Evolutionary conservation across 2,113 vertebrate genomes (phyloP).

Genomic region (Bagarius yarrelli): DNA sequence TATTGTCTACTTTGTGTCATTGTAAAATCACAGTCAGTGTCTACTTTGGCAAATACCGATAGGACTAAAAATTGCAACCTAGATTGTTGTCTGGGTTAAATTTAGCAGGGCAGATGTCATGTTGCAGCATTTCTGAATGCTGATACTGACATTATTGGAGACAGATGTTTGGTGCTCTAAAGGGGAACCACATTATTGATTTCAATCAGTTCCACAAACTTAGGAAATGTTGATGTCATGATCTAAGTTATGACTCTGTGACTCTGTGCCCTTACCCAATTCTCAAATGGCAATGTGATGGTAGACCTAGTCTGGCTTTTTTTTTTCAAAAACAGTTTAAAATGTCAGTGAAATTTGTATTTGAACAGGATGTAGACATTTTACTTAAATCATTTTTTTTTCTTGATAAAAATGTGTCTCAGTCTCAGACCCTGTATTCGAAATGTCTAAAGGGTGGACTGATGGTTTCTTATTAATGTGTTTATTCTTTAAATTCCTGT

Average conservation of each 20-base stretch:
- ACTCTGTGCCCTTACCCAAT: not conserved
- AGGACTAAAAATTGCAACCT: not conserved
- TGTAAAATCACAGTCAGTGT: slow-evolving; percentile 21
- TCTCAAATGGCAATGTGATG: not conserved
- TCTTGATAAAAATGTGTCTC: no score
- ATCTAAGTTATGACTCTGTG: not conserved
- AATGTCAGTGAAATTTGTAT: not conserved
- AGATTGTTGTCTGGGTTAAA: slow-evolving; percentile 28
- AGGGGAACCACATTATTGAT: slow-evolving; percentile 2
- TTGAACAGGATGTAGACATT: not conserved
- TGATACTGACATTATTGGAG: not conserved
- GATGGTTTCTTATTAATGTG: not conserved
- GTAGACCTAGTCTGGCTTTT: not conserved
- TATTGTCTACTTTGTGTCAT: slow-evolving; percentile 25
- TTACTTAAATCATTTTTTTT: not conserved
- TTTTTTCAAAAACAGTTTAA: not conserved
- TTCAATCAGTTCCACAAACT: slow-evolving; percentile 11
- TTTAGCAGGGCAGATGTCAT: slow-evolving; percentile 29
- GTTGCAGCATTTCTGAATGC: not conserved
- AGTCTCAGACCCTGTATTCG: not conserved
- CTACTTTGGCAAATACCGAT: slow-evolving; percentile 5
- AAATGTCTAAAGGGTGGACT: not conserved
- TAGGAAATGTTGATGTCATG: slow-evolving; percentile 4
- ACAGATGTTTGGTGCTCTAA: slow-evolving; percentile 13
- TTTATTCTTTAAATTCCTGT: not conserved